Conservation (phyloP, 2,113 vertebrate genomes). For the Anoura caudifer region DNA sequence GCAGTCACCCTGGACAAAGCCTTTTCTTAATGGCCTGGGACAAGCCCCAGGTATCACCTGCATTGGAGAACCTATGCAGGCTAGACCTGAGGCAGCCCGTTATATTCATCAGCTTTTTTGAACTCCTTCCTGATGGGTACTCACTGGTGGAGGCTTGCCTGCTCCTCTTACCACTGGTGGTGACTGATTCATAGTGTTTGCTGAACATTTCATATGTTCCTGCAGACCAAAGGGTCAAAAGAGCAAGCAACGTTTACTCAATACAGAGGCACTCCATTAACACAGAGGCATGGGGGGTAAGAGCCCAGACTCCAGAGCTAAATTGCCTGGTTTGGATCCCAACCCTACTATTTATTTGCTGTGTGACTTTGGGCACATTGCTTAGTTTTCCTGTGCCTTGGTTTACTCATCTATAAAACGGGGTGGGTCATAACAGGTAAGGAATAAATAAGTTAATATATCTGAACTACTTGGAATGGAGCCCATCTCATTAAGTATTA, state of each 20-base stretch:
- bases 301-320: neutral
- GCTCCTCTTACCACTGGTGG: neutral
- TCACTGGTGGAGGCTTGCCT: neutral
- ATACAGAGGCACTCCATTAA: neutral
- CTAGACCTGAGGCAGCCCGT: neutral
- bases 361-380: neutral
- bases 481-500: neutral
- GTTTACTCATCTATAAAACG: neutral
- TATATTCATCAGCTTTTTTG: neutral
- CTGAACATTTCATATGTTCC: neutral
- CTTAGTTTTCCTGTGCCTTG: neutral
- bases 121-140: neutral
- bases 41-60: neutral
- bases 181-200: neutral
- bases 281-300: neutral
- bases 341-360: neutral
- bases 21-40: neutral
- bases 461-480: neutral
- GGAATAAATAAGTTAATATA: neutral
- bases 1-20: neutral
- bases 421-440: neutral
- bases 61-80: neutral
- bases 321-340: neutral
- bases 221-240: neutral
- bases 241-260: neutral